A percentile compares a stretch with the other conserved stretches of the same genome.
phyloP scores from a whole-genome alignment of 2,888 invertebrate species.

The Scaptomyza cyrtandrae region DNA sequence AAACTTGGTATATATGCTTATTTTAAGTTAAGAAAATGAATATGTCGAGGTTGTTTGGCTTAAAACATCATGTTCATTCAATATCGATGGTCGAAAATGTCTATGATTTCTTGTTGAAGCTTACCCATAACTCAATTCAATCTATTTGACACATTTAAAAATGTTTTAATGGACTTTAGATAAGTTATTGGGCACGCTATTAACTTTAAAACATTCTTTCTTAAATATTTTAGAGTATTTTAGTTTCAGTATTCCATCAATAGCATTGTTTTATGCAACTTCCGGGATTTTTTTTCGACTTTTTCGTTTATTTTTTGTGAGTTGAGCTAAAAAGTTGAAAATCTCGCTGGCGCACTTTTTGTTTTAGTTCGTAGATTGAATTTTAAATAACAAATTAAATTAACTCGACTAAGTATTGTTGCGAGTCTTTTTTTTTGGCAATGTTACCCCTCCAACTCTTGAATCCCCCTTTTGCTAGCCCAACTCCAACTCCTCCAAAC shows the following conservation, averaged over 20 bases:
- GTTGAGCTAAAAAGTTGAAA: slow-evolving; percentile 29
- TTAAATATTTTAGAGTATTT: slow-evolving; percentile 3
- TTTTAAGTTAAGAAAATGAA: background rate
- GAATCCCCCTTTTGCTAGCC: background rate
- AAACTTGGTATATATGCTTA: background rate
- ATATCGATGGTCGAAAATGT: background rate
- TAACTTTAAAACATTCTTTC: too few species aligned
- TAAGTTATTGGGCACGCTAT: too few species aligned
- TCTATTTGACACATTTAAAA: background rate
- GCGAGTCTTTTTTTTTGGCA: slow-evolving; percentile 50
- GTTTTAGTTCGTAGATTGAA: slow-evolving; percentile 84
- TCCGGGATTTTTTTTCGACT: slow-evolving; percentile 20
- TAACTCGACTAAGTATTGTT: slow-evolving; percentile 82
- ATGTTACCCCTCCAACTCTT: slow-evolving; percentile 5
- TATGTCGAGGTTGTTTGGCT: background rate
- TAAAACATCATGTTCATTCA: background rate
- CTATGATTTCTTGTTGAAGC: background rate
- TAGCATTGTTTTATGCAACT: slow-evolving; percentile 20
- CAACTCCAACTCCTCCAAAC: background rate
- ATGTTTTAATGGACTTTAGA: too few species aligned
- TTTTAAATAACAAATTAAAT: slow-evolving; percentile 84
- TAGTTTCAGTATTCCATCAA: background rate
- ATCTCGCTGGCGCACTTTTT: slow-evolving; percentile 73
- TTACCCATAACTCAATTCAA: background rate
- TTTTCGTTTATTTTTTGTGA: slow-evolving; percentile 25